Evolutionary conservation across 1,140 invertebrate species (phyloP).

Genomic region (Phocides pigmalion): DNA sequence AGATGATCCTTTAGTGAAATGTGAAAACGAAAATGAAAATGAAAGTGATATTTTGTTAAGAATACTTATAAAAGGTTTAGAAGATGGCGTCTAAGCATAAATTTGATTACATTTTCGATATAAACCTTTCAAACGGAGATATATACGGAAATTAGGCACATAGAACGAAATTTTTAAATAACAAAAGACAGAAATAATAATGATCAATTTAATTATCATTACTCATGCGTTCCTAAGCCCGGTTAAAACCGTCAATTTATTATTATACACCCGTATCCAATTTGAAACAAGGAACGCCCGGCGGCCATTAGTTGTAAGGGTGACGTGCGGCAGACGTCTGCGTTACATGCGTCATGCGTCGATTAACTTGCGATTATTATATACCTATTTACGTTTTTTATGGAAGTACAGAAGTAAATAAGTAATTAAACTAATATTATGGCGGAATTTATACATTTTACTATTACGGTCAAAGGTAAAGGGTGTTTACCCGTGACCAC

Average conservation of each 20-base stretch:
- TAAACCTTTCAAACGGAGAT: not conserved
- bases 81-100: no score
- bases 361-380: no score
- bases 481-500: no score
- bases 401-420: no score
- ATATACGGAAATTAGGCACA: not conserved
- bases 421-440: no score
- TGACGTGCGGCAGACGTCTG: conserved; percentile 13
- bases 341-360: not conserved
- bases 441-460: no score
- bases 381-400: no score
- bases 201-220: conserved; percentile 81
- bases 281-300: conserved; percentile 79
- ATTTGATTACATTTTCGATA: not conserved
- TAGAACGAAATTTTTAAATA: conserved; percentile 30
- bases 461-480: no score
- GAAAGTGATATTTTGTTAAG: no score
- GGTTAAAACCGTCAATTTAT: conserved; percentile 81
- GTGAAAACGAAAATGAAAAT: no score
- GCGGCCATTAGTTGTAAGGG: conserved; percentile 57
- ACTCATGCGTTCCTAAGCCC: conserved; percentile 69
- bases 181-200: conserved; percentile 60
- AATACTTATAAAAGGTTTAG: no score
- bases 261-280: conserved; percentile 81
- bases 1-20: no score